Conservation (phyloP, 2,113 vertebrate genomes). For the Brachirus orientalis region DNA sequence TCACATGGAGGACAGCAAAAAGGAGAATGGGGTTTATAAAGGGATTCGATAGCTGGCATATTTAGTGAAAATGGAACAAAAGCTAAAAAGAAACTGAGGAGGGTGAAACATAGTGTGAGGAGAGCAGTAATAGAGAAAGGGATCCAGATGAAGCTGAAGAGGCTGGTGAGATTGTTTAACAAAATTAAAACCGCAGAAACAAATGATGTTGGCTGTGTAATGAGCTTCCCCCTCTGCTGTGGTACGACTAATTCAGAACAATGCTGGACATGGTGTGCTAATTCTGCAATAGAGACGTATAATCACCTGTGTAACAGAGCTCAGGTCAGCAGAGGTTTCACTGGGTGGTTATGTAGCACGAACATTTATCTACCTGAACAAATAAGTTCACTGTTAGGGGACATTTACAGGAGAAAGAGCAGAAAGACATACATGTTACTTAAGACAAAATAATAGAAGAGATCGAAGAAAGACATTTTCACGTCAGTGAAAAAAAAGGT, state of each 20-base stretch:
- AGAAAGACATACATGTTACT: neutral
- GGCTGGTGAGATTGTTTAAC: slow-evolving; percentile 45
- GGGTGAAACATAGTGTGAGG: slow-evolving; percentile 53
- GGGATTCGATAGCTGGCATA: slow-evolving; percentile 43
- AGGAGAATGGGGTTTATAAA: slow-evolving; percentile 45
- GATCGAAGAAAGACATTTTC: too few relatives aligned
- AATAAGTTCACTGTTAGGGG: slow-evolving; percentile 1
- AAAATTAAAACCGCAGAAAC: slow-evolving; percentile 61
- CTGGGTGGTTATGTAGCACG: slow-evolving; percentile 16
- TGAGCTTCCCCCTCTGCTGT: slow-evolving; percentile 43
- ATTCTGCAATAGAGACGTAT: slow-evolving; percentile 26
- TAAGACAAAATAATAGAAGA: neutral
- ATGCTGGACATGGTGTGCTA: slow-evolving; percentile 46
- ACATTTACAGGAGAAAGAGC: slow-evolving; percentile 1
- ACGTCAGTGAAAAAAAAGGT: neutral
- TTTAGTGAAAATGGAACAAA: slow-evolving; percentile 50
- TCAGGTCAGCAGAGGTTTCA: slow-evolving; percentile 33
- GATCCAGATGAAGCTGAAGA: slow-evolving; percentile 18
- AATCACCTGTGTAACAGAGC: slow-evolving; percentile 21
- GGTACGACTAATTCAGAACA: slow-evolving; percentile 59
- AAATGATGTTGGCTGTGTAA: slow-evolving; percentile 46
- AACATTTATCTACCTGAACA: slow-evolving; percentile 35
- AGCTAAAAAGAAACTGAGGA: slow-evolving; percentile 37
- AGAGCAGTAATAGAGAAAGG: neutral
- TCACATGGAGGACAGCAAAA: slow-evolving; percentile 57